phyloP scores from a whole-genome alignment of 2,113 vertebrate genomes.

The mouse (Mus musculus) region DNA sequence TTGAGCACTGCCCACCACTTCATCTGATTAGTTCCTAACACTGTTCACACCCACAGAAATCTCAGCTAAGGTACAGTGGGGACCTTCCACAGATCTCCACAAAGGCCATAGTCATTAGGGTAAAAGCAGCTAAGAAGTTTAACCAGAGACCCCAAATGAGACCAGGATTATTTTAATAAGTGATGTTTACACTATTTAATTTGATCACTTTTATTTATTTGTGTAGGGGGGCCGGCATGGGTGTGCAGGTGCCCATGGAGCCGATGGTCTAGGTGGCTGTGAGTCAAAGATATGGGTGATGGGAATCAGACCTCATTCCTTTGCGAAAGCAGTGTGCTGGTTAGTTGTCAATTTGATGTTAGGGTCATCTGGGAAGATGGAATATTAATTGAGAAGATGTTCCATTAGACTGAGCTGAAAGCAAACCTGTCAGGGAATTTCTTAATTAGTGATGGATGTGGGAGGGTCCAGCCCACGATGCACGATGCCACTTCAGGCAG shows the following conservation, averaged over 20 bases:
- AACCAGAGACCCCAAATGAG: not conserved
- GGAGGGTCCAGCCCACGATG: not conserved
- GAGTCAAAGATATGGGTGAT: not conserved
- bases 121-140: slow-evolving; percentile 3
- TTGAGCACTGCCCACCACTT: not conserved
- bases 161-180: not conserved
- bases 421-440: not conserved
- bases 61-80: not conserved
- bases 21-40: not conserved
- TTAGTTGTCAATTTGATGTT: not conserved
- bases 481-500: not conserved
- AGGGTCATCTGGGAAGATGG: not conserved
- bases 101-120: not conserved
- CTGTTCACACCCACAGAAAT: not conserved
- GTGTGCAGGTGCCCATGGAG: not conserved
- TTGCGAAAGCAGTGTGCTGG: not conserved
- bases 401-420: not conserved
- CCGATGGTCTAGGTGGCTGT: no score
- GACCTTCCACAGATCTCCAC: not conserved
- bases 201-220: not conserved
- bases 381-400: not conserved
- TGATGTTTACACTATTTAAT: not conserved
- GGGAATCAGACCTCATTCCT: not conserved
- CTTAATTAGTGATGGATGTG: not conserved
- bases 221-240: not conserved